Evolutionary conservation across 2,888 invertebrate species (phyloP).

Genomic region (Macrosoma leucophasiata): DNA sequence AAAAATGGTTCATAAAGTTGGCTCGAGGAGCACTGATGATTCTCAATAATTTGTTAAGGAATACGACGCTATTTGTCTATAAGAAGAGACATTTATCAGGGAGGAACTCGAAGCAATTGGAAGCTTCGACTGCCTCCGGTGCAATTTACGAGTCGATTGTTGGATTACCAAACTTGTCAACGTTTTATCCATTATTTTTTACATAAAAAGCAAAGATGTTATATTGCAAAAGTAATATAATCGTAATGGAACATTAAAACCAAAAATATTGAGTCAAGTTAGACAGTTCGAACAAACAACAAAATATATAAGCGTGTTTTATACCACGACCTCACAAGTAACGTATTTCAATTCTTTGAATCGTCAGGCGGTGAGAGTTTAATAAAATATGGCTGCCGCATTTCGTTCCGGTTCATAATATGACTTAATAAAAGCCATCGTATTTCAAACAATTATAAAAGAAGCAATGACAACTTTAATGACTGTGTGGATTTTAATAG

Average conservation of each 20-base stretch:
- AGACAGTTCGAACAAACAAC: no score
- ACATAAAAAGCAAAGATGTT: no score
- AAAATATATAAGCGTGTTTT: no score
- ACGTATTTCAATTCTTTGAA: no score
- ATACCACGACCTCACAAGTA: no score
- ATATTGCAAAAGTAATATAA: no score
- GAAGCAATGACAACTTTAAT: constrained; percentile 43
- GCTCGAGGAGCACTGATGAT: constrained; percentile 32
- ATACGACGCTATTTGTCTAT: constrained; percentile 54
- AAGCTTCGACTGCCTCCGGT: constrained; percentile 32
- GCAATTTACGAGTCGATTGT: constrained; percentile 50
- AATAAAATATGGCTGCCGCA: constrained; percentile 38
- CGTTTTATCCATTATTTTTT: constrained; percentile 9
- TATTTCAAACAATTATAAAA: constrained; percentile 56
- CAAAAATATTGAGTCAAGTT: no score
- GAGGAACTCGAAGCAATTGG: constrained; percentile 30
- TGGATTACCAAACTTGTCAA: constrained; percentile 33
- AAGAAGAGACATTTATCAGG: constrained; percentile 49
- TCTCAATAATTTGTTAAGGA: constrained; percentile 48
- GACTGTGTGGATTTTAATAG: no score
- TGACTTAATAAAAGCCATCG: constrained; percentile 59
- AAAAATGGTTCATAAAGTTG: constrained; percentile 36
- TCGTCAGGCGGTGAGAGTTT: constrained; percentile 12
- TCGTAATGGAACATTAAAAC: no score
- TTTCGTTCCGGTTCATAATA: constrained; percentile 62